A percentile compares a stretch with the other conserved stretches of the same genome.
Conservation (phyloP, 2,113 vertebrate species). For the Hippoglossus stenolepis region DNA sequence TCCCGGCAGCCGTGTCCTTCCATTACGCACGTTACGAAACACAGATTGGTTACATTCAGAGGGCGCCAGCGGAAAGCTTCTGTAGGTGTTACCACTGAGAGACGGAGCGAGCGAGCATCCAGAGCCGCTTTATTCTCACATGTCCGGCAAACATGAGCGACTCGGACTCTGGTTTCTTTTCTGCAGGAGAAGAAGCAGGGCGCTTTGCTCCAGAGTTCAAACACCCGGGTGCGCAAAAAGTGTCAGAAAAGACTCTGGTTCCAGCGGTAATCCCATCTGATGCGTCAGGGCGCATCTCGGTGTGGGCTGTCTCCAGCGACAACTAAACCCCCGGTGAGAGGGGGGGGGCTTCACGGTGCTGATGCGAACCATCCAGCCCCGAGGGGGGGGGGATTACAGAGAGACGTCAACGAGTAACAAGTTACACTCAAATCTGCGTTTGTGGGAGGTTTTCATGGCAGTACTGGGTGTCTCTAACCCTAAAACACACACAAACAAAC, state of each 20-base stretch:
- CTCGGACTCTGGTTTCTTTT: neutral
- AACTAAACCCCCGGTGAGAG: neutral
- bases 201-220: conserved; percentile 12
- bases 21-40: conserved; percentile 47
- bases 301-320: conserved; percentile 2
- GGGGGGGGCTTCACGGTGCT: conserved; percentile 1
- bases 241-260: neutral
- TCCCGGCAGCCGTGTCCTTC: conserved; percentile 20
- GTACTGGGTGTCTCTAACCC: neutral
- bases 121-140: neutral
- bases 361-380: conserved; percentile 2
- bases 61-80: neutral
- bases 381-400: neutral
- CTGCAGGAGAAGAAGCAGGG: no score
- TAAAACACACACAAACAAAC: neutral
- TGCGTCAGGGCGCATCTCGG: conserved; percentile 7
- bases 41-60: conserved; percentile 1
- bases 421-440: conserved; percentile 26
- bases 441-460: conserved; percentile 15
- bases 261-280: conserved; percentile 12
- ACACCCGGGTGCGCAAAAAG: neutral
- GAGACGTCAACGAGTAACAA: conserved; percentile 48
- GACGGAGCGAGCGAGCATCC: neutral
- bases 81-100: neutral
- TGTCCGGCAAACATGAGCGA: neutral